phyloP scores from a whole-genome alignment of 37 sponge, comb jelly and placozoan species.

The Chondrilla cf. caribensis region DNA sequence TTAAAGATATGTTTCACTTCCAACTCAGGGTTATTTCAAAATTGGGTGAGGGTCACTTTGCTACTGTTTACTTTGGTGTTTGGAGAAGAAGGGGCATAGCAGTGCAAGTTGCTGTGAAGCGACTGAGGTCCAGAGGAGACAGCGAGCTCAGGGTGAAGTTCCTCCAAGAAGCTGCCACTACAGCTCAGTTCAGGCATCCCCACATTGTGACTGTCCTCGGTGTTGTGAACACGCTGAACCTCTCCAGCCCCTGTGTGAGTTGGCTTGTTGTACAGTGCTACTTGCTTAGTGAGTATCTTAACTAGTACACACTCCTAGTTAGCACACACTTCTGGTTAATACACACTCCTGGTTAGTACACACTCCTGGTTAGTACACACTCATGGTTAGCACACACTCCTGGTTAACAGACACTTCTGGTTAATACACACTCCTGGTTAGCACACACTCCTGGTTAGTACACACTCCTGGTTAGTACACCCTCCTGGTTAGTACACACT shows the following conservation, averaged over 20 bases:
- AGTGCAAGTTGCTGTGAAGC: conserved; percentile 62
- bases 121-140: conserved; percentile 18
- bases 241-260: conserved; percentile 30
- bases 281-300: neutral
- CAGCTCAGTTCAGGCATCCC: conserved; percentile 75
- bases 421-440: no score
- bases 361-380: no score
- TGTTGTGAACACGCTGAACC: conserved; percentile 55
- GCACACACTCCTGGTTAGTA: no score
- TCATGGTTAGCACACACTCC: no score
- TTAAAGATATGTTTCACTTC: no score
- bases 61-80: conserved; percentile 48
- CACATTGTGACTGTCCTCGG: conserved; percentile 64
- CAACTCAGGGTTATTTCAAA: neutral
- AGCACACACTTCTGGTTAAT: no score
- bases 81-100: conserved; percentile 28
- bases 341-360: no score
- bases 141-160: conserved; percentile 51
- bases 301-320: no score
- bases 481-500: no score
- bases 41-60: conserved; percentile 76
- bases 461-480: no score
- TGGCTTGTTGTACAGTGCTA: neutral
- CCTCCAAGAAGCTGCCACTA: conserved; percentile 75
- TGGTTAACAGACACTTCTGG: no score